Conservation (phyloP, 2,113 vertebrate genomes). For the Poeciliopsis prolifica region DNA sequence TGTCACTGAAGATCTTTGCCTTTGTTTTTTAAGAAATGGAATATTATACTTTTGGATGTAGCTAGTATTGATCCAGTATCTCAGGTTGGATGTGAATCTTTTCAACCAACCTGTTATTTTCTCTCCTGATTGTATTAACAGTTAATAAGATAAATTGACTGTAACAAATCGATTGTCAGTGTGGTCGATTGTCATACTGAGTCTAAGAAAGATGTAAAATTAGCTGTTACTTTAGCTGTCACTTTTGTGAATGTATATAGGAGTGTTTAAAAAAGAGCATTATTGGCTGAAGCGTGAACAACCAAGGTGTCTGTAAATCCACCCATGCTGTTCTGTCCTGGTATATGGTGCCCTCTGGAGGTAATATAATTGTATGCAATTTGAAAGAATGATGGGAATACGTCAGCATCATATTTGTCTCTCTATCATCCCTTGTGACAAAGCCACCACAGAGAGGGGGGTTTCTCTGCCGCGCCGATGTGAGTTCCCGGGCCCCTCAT, state of each 20-base stretch:
- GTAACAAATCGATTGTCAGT: slow-evolving; percentile 11
- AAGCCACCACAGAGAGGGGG: background rate
- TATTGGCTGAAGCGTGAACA: background rate
- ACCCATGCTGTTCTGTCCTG: background rate
- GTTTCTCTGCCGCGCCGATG: slow-evolving; percentile 50
- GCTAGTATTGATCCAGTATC: background rate
- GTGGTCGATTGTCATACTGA: slow-evolving; percentile 3
- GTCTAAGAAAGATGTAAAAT: too few species aligned
- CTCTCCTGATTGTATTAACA: background rate
- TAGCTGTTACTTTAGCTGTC: background rate
- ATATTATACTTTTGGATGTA: background rate
- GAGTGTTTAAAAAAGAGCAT: background rate
- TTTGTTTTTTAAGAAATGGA: too few species aligned
- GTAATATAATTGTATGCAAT: slow-evolving; percentile 27
- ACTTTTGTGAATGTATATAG: background rate
- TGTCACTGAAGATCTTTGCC: too few species aligned
- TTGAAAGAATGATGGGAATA: background rate
- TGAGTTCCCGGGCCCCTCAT: slow-evolving; percentile 17
- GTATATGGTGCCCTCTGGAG: slow-evolving; percentile 64
- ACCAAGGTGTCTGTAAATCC: too few species aligned
- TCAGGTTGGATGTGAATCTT: background rate
- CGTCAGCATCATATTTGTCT: background rate
- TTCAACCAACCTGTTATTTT: background rate
- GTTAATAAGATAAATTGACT: slow-evolving; percentile 11
- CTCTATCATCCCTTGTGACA: background rate